Base-by-base conservation (phyloP, 2,888 invertebrate species). In the Glyphotaelius pellucidus region DNA sequence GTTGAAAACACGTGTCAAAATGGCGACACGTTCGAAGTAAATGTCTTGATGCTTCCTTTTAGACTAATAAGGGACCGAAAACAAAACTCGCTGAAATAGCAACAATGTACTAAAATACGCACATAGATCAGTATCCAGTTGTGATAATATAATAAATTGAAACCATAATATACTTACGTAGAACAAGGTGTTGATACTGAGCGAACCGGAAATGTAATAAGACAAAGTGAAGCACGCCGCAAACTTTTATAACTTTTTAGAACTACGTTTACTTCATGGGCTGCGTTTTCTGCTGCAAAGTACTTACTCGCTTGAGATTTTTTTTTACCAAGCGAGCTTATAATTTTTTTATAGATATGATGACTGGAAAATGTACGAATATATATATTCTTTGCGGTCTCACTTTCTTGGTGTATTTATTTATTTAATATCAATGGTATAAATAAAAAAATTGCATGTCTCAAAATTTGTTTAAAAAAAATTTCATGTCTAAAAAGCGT, bases 201-300 rank as follows among this genome's bases (percentile, higher is more conserved):
- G 80, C 85, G 86, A 90, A 91, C 92, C 92, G 92, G 92, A 92
- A 91, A 90, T 79, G 80, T 42, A 92, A 92, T 92, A 80, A 91
- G 83, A 31, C 14, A 42, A 19, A 3, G 38, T 19, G 31, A 2
- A 1, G 90, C 19, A 52, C 35, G n/a, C 80, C 4, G 42, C 25
- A 12, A 88, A n/a, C 25, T 52, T 92, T 83, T 92, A 92, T 92
- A 92, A 85, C 86, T 14, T 89, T 12, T 38, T 38, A 79, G 19
- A 83, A 87, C 35, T 81, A 47, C 92, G 87, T 86, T 90, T 83
- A 87, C 87, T 90, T n/a, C 67, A 35, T 79, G 3, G n/a, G 79
- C 80, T 91, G 31, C 52, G 80, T 32, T 88, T 87, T 30, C 52
- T 31, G 0, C 19, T 32, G 9, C 9, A 15, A 14, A 87, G 87